These are phyloP conservation scores for Helobdella robusta DNA, from an alignment of 2,888 invertebrate species.

Conservation along the genomic window DNA sequence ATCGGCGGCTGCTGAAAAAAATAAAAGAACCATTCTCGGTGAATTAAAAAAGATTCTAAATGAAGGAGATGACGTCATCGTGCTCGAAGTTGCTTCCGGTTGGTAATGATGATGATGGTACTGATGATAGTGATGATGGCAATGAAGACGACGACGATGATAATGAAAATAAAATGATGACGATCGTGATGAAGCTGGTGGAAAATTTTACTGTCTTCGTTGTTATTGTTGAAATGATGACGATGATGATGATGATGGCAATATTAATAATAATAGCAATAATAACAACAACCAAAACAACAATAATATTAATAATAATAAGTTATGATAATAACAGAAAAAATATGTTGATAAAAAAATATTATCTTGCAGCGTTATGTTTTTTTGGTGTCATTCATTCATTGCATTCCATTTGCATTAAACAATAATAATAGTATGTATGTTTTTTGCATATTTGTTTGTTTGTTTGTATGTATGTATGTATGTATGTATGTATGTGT, in stretches of 20 bases:
- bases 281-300: neutral
- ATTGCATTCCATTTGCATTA: too few relatives aligned
- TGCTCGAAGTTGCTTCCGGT: conserved; percentile 15
- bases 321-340: neutral
- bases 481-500: conserved; percentile 8
- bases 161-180: neutral
- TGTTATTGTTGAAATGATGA: neutral
- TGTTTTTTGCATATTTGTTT: too few relatives aligned
- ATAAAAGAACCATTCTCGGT: neutral
- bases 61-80: neutral
- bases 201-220: too few relatives aligned
- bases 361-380: too few relatives aligned
- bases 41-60: conserved; percentile 12
- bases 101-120: conserved; percentile 5
- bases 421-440: too few relatives aligned
- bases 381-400: too few relatives aligned
- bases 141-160: neutral
- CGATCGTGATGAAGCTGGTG: neutral
- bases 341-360: neutral
- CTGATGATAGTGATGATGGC: neutral
- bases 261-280: neutral
- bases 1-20: conserved; percentile 10
- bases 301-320: neutral
- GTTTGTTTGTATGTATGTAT: neutral
- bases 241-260: neutral